Evolutionary conservation across 2,888 invertebrate species (phyloP).

Genomic region (Mystacides longicornis): DNA sequence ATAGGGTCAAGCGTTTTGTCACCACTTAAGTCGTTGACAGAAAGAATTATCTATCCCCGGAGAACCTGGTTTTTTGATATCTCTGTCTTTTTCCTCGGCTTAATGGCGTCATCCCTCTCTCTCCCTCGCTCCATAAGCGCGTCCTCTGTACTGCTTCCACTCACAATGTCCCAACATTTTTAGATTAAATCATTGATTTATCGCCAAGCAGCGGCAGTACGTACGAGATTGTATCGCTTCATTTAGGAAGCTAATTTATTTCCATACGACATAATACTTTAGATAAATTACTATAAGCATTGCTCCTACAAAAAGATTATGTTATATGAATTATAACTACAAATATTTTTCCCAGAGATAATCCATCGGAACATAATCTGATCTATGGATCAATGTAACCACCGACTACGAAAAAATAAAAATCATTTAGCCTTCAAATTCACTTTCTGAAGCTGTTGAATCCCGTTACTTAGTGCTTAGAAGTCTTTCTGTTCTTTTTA

Average conservation of each 20-base stretch:
- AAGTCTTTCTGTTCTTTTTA: too few relatives aligned
- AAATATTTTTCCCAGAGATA: too few relatives aligned
- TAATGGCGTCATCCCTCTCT: background rate
- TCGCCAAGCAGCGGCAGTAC: slow-evolving; percentile 2
- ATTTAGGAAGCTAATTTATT: slow-evolving; percentile 9
- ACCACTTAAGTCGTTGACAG: slow-evolving; percentile 16
- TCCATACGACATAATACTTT: background rate
- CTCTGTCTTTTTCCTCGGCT: slow-evolving; percentile 1
- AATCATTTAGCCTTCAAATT: too few relatives aligned
- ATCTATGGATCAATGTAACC: too few relatives aligned
- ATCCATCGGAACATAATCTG: too few relatives aligned
- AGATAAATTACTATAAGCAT: too few relatives aligned
- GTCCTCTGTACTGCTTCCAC: background rate
- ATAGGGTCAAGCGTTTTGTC: slow-evolving; percentile 18
- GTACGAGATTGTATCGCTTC: slow-evolving; percentile 9
- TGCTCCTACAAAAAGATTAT: too few relatives aligned
- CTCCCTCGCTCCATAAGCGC: background rate
- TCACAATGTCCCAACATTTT: background rate
- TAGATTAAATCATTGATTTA: slow-evolving; percentile 15
- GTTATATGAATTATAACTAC: too few relatives aligned
- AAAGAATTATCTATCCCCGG: slow-evolving; percentile 19
- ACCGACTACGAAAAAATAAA: too few relatives aligned
- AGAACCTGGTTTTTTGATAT: slow-evolving; percentile 10
- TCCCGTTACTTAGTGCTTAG: too few relatives aligned
- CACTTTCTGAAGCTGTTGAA: too few relatives aligned